Percentiles rank a stretch among this genome's conserved stretches.
Evolutionary conservation across 2,797 vertebrate genomes (phyloP).

Genomic region (Acanthopagrus latus): DNA sequence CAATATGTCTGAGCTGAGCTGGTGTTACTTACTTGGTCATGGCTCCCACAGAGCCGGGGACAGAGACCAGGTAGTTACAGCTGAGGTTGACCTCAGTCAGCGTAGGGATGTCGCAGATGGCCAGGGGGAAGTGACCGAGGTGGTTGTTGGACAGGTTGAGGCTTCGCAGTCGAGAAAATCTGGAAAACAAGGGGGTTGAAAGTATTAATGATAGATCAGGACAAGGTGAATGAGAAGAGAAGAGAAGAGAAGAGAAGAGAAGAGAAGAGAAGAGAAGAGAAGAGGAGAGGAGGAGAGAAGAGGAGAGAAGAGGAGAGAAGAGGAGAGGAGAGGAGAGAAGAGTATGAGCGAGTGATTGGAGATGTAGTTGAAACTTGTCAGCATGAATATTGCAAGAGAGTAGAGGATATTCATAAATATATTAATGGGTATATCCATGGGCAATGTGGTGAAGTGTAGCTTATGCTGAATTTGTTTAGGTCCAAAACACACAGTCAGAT

Average conservation of each 20-base stretch:
- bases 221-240: constrained; percentile 3
- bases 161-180: constrained; percentile 96
- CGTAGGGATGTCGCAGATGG: constrained; percentile 92
- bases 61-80: constrained; percentile 90
- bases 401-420: constrained; percentile 57
- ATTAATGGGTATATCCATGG: constrained; percentile 53
- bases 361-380: constrained; percentile 55
- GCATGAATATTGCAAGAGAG: constrained; percentile 58
- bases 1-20: background rate
- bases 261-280: constrained; percentile 1
- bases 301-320: background rate
- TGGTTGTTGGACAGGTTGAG: constrained; percentile 98
- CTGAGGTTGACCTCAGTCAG: constrained; percentile 96
- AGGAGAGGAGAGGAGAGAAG: background rate
- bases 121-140: constrained; percentile 91
- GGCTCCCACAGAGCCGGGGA: constrained; percentile 88
- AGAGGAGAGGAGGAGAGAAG: background rate
- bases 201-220: background rate
- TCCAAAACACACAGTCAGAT: constrained; percentile 27
- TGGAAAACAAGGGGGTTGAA: constrained; percentile 60
- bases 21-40: constrained; percentile 91
- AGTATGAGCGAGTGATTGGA: constrained; percentile 8
- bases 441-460: constrained; percentile 22
- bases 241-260: background rate
- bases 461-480: constrained; percentile 26